Conservation (phyloP, 2,888 invertebrate species). For the Brachyptera risi region DNA sequence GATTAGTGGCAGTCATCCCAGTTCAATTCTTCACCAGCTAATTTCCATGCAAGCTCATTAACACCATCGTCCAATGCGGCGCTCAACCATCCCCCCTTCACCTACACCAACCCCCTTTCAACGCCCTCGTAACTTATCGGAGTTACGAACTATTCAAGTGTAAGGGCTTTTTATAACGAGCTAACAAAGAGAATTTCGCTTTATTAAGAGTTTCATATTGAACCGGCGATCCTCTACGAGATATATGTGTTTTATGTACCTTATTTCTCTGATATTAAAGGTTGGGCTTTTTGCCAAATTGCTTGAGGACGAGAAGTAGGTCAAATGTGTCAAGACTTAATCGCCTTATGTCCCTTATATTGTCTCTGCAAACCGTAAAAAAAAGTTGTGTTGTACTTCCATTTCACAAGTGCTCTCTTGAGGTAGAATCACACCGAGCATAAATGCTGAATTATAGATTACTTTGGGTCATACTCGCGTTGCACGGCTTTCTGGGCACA, state of each 20-base stretch:
- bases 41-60: conserved; percentile 20
- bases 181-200: no score
- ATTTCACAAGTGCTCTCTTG: neutral
- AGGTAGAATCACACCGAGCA: neutral
- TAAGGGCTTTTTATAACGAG: no score
- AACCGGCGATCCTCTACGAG: neutral
- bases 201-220: neutral
- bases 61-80: no score
- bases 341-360: conserved; percentile 1
- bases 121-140: no score
- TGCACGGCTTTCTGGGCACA: neutral
- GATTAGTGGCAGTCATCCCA: conserved; percentile 11
- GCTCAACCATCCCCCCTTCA: no score
- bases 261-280: neutral
- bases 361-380: neutral
- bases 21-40: conserved; percentile 18
- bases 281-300: conserved; percentile 13
- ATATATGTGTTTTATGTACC: conserved; percentile 9
- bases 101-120: neutral
- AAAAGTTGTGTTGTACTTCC: neutral
- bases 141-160: no score
- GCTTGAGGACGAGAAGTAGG: conserved; percentile 1
- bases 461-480: neutral
- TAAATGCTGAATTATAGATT: conserved; percentile 1
- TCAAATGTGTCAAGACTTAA: conserved; percentile 5